phyloP scores from a whole-genome alignment of 2,113 vertebrate genomes.

The Channa maculata region DNA sequence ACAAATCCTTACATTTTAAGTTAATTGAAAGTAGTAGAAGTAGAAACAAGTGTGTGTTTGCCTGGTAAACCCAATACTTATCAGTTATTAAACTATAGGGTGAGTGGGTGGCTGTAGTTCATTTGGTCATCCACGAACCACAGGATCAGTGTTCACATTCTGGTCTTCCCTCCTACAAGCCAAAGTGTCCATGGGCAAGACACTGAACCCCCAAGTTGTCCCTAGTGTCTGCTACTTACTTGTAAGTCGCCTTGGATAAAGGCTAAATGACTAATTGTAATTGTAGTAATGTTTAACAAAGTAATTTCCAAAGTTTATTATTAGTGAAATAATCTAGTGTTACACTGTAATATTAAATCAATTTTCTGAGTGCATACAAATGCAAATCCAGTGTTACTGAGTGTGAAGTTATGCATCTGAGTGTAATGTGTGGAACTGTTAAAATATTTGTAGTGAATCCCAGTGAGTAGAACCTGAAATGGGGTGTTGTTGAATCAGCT shows the following conservation, averaged over 20 bases:
- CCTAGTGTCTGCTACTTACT: too few relatives aligned
- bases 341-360: background rate
- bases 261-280: background rate
- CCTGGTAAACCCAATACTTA: background rate
- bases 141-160: too few relatives aligned
- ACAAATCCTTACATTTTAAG: background rate
- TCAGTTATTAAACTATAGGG: background rate
- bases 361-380: background rate
- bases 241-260: too few relatives aligned
- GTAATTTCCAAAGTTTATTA: background rate
- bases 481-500: conserved; percentile 25
- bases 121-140: too few relatives aligned
- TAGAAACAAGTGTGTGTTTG: background rate
- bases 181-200: too few relatives aligned
- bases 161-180: too few relatives aligned
- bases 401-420: background rate
- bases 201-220: too few relatives aligned
- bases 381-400: background rate
- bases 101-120: too few relatives aligned
- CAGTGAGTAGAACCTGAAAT: background rate
- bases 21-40: background rate
- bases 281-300: background rate
- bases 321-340: background rate
- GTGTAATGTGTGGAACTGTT: background rate
- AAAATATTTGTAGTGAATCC: conserved; percentile 3